These are phyloP conservation scores for Tenthredo distinguenda DNA, from an alignment of 2,888 invertebrate species.

Conservation along the genomic window DNA sequence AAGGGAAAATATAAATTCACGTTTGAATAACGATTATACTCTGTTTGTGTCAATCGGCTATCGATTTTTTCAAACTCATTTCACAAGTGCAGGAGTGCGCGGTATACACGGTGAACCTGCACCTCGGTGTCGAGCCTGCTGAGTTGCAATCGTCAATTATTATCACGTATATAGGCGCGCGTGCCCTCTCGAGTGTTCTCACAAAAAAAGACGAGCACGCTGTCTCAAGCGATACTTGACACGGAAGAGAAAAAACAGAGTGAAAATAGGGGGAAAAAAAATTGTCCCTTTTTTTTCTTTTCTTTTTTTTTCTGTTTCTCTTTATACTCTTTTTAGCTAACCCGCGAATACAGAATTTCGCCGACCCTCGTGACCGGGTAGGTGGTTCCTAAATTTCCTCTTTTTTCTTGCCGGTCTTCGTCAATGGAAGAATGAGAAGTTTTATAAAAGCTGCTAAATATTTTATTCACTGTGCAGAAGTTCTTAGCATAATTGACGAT, in stretches of 20 bases:
- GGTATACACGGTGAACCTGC: not conserved
- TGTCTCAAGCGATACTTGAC: slow-evolving; percentile 46
- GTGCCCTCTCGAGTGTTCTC: slow-evolving; percentile 38
- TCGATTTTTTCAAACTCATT: not conserved
- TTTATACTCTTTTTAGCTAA: not conserved
- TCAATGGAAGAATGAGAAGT: not conserved
- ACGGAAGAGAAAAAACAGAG: slow-evolving; percentile 34
- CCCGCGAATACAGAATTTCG: not conserved
- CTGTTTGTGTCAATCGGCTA: slow-evolving; percentile 9
- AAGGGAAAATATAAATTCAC: not conserved
- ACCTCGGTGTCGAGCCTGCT: slow-evolving; percentile 35
- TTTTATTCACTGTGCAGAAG: not conserved
- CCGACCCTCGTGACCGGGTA: not conserved
- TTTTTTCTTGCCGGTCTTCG: not conserved
- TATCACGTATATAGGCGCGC: slow-evolving; percentile 39
- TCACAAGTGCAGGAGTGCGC: not conserved
- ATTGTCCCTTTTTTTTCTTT: not conserved
- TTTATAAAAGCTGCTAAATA: not conserved
- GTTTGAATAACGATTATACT: not conserved
- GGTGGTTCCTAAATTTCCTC: not conserved
- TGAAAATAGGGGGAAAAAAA: not conserved
- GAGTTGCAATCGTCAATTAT: slow-evolving; percentile 48
- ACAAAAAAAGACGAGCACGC: slow-evolving; percentile 44
- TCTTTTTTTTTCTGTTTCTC: not conserved
- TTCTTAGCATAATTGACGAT: not conserved